Conservation (phyloP, 37 sponge, comb jelly and placozoan genomes). For the Oscarella lobularis region DNA sequence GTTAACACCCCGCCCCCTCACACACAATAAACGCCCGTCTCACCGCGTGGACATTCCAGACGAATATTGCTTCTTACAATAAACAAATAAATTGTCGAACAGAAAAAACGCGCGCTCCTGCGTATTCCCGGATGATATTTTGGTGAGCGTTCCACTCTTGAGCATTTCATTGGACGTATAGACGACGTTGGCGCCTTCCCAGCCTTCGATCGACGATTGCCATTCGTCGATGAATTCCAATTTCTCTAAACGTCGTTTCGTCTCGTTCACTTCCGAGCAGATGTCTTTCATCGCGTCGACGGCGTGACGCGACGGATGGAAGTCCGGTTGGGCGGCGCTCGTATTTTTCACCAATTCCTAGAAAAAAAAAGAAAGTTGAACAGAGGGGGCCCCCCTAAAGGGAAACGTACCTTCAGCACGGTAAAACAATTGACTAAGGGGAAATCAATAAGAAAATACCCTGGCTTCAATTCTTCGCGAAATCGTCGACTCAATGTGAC, state of each 20-base stretch:
- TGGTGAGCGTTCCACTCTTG: constrained; percentile 50
- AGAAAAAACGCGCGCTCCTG: constrained; percentile 65
- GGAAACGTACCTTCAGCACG: too few species aligned
- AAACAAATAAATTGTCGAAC: constrained; percentile 66
- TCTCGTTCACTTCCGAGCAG: constrained; percentile 69
- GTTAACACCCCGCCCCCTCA: too few species aligned
- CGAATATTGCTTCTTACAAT: constrained; percentile 71
- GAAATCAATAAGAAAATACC: too few species aligned
- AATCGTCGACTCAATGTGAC: too few species aligned
- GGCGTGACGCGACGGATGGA: constrained; percentile 14
- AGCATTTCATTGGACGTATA: constrained; percentile 59
- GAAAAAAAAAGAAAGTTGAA: not conserved
- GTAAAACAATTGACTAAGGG: too few species aligned
- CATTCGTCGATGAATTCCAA: constrained; percentile 63
- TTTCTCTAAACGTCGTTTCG: constrained; percentile 52
- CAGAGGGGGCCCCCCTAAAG: too few species aligned
- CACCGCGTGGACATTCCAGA: not conserved
- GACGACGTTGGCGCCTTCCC: constrained; percentile 66
- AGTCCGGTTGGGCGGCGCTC: constrained; percentile 47
- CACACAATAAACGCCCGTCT: too few species aligned
- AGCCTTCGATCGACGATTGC: constrained; percentile 64
- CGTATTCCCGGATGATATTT: constrained; percentile 75
- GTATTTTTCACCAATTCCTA: constrained; percentile 76
- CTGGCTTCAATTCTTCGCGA: too few species aligned
- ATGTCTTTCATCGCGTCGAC: constrained; percentile 41